A percentile compares a stretch with the other conserved stretches of the same genome.
These are phyloP conservation scores for Sipha flava DNA, from an alignment of 1,140 invertebrate genomes.

Conservation along the genomic window DNA sequence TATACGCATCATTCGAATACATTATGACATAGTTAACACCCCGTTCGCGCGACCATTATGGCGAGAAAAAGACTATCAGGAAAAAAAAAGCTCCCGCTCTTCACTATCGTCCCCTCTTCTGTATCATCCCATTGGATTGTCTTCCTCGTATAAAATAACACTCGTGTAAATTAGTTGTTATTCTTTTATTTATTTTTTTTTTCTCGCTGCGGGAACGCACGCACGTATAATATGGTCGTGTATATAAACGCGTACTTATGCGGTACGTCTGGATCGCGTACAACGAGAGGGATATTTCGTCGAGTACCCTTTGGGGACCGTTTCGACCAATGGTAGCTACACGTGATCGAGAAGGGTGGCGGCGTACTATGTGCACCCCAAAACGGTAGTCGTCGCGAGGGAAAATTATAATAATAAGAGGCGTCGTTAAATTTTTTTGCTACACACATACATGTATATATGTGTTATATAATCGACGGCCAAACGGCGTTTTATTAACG, in stretches of 20 bases:
- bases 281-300: background rate
- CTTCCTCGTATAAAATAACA: constrained; percentile 20
- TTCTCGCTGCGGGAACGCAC: background rate
- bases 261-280: background rate
- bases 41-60: background rate
- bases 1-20: background rate
- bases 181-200: background rate
- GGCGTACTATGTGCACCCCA: background rate
- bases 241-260: background rate
- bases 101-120: background rate
- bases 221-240: too few species aligned
- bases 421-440: constrained; percentile 16
- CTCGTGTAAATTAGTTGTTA: constrained; percentile 29
- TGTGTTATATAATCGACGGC: background rate
- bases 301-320: constrained; percentile 22
- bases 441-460: too few species aligned
- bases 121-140: constrained; percentile 1
- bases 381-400: background rate
- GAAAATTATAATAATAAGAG: constrained; percentile 25
- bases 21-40: background rate
- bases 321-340: constrained; percentile 7
- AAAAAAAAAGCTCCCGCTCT: background rate
- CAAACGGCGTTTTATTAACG: constrained; percentile 27
- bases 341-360: background rate
- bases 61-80: background rate